Evolutionary conservation across 2,797 vertebrate genomes (phyloP).

Genomic region (Peromyscus attwateri): DNA sequence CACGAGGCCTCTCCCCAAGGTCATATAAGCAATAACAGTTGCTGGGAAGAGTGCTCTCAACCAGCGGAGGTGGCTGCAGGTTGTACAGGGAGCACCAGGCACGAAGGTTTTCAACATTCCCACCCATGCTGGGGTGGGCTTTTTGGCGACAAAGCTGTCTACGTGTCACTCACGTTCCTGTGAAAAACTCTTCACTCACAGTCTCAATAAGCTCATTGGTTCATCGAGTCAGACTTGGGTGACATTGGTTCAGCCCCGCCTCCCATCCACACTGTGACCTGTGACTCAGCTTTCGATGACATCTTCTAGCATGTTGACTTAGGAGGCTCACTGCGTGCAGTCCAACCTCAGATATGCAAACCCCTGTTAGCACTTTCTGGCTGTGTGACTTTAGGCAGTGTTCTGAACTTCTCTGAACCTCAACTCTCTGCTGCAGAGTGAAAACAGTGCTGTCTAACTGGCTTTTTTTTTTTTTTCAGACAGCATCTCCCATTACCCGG

Average conservation of each 20-base stretch:
- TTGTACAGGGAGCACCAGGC: background rate
- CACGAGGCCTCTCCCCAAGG: background rate
- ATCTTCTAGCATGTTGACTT: background rate
- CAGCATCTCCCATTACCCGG: background rate
- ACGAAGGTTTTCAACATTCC: background rate
- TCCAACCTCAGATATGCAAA: background rate
- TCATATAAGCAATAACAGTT: background rate
- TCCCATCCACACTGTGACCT: background rate
- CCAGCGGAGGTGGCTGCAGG: background rate
- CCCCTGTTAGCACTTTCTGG: too few species aligned
- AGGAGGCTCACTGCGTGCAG: rapidly evolving
- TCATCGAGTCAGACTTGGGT: background rate
- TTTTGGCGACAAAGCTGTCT: background rate
- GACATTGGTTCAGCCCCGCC: background rate
- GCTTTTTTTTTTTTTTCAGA: background rate
- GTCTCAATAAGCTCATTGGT: background rate
- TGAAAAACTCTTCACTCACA: background rate
- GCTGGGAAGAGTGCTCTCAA: background rate
- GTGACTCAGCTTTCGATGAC: background rate
- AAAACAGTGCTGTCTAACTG: background rate
- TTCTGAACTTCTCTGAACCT: background rate
- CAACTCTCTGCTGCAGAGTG: background rate
- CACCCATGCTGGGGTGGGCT: background rate
- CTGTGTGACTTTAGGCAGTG: background rate
- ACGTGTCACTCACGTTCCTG: background rate